Evolutionary conservation across 2,888 invertebrate species (phyloP), one percentile per base, ranked within the genome.

Genomic region (Drosophila pseudotalamancana): DNA sequence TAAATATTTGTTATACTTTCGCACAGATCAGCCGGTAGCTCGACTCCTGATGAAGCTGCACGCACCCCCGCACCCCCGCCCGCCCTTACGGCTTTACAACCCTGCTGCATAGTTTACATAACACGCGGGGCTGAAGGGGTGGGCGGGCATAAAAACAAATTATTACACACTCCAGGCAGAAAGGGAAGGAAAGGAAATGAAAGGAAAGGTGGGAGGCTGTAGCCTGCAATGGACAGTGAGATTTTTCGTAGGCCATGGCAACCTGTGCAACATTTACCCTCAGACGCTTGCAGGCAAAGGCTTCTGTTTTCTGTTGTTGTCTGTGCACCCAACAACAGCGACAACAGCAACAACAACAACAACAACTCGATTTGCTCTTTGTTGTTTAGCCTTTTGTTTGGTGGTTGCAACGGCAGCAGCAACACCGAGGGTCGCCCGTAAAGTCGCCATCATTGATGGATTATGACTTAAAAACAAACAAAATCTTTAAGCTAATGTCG

Each of bases 1-100:
- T 82, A 87, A 87, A 84, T 87, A 84, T 83, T 87, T 84, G 84
- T 78, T 80, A 79, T 82, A 69, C 85, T 81, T 79, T 78, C 37
- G 45, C 60, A 73, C 43, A 71, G 73, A 73, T 74, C 66, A 59
- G 53, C 61, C 70, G 61, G 66, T 60, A 53, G 60, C 60, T 50
- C 54, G 71, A 70, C 70, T 71, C 57, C 82, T 67, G 66, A 76
- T 71, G 77, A 66, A 66, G 70, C 61, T 45, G 66, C 65, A 31
- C 40, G 39, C 53, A 18, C 9, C 8, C 6, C 42, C 11, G 40
- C 40, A 25, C 27, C 43, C 43, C 27, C 29, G 40, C 25, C n/a
- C 9, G 16, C 63, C 56, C 50, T 21, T 35, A 39, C 59, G 27
- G 43, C 51, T n/a, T 29, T 46, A 23, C 68, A 40, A 50, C 72